These are phyloP conservation scores for Antidorcas marsupialis DNA, from an alignment of 2,113 vertebrate species.

Conservation along the genomic window DNA sequence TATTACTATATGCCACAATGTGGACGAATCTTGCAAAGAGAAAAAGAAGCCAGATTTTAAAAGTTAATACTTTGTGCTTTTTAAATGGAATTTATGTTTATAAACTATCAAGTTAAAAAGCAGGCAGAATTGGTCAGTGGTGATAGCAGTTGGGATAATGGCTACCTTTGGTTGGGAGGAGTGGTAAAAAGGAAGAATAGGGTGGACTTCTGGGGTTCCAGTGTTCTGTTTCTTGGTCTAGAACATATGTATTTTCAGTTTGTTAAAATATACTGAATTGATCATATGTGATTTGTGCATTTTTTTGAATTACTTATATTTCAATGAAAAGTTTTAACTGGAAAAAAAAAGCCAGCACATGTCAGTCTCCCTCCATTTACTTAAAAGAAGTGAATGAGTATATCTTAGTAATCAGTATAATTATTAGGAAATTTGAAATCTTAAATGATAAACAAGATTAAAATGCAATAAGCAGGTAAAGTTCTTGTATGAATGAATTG, in stretches of 20 bases:
- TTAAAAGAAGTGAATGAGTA: background rate
- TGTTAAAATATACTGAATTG: background rate
- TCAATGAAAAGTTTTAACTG: background rate
- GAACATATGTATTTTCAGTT: background rate
- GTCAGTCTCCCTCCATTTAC: background rate
- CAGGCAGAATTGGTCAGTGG: background rate
- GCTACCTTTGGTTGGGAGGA: background rate
- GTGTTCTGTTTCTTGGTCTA: background rate
- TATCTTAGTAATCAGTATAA: slow-evolving; percentile 6
- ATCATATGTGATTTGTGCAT: background rate
- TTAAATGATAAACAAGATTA: background rate
- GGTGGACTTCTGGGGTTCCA: background rate
- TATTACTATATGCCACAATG: background rate
- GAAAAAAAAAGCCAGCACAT: background rate
- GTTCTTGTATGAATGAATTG: background rate
- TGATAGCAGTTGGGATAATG: background rate
- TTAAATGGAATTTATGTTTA: background rate
- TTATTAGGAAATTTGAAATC: slow-evolving; percentile 24
- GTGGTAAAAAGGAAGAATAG: background rate
- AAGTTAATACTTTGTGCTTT: background rate
- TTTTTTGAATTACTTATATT: slow-evolving; percentile 8
- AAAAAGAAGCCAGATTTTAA: background rate
- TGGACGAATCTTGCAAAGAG: background rate
- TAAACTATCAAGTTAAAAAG: slow-evolving; percentile 1
- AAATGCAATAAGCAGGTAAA: background rate